These are phyloP conservation scores for Drosophila rhopaloa DNA, from an alignment of 1,140 invertebrate genomes.

Conservation along the genomic window DNA sequence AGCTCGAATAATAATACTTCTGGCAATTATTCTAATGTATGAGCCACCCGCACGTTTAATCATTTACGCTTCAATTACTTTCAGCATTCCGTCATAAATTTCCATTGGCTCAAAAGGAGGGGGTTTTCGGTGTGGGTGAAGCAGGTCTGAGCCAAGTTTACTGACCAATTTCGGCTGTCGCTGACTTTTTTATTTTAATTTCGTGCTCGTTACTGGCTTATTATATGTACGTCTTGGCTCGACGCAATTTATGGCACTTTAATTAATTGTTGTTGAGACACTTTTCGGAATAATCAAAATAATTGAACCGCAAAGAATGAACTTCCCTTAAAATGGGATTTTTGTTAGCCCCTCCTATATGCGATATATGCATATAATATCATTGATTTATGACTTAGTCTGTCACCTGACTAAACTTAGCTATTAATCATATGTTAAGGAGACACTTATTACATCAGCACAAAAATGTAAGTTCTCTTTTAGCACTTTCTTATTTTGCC, in stretches of 20 bases:
- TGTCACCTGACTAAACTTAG: conserved; percentile 23
- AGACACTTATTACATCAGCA: conserved; percentile 29
- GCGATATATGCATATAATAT: conserved; percentile 8
- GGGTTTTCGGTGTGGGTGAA: conserved; percentile 29
- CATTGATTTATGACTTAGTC: conserved; percentile 36
- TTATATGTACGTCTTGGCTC: conserved; percentile 34
- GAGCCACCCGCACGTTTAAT: conserved; percentile 62
- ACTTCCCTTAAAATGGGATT: conserved; percentile 22
- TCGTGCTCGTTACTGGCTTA: conserved; percentile 61
- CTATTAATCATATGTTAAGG: conserved; percentile 26
- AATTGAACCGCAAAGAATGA: conserved; percentile 28
- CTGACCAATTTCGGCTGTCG: conserved; percentile 54
- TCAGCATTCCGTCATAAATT: conserved; percentile 55
- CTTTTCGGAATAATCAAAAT: conserved; percentile 43
- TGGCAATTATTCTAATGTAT: conserved; percentile 65
- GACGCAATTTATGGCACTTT: conserved; percentile 59
- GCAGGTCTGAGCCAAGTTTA: conserved; percentile 25
- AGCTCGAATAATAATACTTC: conserved; percentile 56
- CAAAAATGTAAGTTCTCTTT: conserved; percentile 1
- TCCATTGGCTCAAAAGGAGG: conserved; percentile 13
- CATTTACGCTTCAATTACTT: conserved; percentile 70
- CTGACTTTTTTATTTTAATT: conserved; percentile 74
- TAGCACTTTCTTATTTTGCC: conserved; percentile 10
- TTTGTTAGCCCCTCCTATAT: conserved; percentile 9
- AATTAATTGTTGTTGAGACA: conserved; percentile 66